These are phyloP conservation scores for Coracopsis vasa DNA, from an alignment of 2,113 vertebrate species.

Conservation along the genomic window DNA sequence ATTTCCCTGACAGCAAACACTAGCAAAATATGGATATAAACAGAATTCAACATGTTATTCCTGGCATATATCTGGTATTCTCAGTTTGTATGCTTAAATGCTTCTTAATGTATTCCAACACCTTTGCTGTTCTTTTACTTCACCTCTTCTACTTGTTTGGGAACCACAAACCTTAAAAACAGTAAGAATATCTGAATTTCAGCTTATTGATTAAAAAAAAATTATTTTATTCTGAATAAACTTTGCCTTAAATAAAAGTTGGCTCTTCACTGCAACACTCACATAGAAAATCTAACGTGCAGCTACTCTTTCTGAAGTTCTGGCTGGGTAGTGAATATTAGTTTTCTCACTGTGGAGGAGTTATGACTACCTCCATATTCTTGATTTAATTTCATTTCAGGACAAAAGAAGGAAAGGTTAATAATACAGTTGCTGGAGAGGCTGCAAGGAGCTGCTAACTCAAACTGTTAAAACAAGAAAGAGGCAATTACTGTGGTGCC, in stretches of 20 bases:
- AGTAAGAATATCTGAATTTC: background rate
- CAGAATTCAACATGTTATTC: background rate
- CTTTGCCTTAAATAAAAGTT: background rate
- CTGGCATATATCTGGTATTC: background rate
- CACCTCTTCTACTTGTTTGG: background rate
- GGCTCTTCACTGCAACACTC: background rate
- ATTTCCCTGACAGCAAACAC: background rate
- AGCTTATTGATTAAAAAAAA: background rate
- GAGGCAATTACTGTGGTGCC: constrained; percentile 7
- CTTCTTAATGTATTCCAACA: background rate
- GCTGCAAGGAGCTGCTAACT: background rate
- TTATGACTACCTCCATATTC: background rate
- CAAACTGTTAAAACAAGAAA: background rate
- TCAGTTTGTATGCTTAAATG: background rate
- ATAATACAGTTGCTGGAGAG: background rate
- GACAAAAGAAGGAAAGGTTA: background rate
- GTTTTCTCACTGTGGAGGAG: background rate
- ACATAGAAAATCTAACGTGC: background rate
- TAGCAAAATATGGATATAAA: background rate
- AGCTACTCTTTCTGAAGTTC: background rate
- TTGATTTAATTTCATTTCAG: background rate
- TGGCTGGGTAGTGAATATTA: background rate
- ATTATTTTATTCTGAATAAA: background rate
- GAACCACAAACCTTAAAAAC: background rate
- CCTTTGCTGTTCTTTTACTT: background rate